Evolutionary conservation across 2,888 invertebrate genomes (phyloP), one percentile per base, ranked within the genome.

Genomic region (Lycophotia porphyrea): DNA sequence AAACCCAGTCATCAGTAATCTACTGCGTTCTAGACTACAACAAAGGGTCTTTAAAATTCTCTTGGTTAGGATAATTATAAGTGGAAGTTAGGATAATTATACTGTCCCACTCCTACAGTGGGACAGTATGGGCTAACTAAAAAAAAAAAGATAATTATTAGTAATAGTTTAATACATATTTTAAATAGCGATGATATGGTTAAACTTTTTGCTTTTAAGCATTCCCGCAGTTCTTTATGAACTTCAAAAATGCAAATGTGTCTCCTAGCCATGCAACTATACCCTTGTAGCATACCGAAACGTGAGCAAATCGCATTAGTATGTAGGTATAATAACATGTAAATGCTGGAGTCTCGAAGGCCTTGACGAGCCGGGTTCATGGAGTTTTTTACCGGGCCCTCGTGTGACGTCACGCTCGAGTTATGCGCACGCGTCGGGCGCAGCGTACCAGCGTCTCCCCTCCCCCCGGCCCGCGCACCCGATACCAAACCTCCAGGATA

Each of bases 341-440:
- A 92, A 93, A 94, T 93, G 93, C 93, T 90, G 91, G 91, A 93
- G 92, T 86, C 90, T 91, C 87, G 88, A 86, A 93, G 94, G 90
- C 95, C 96, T 95, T 95, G 95, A 94, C 92, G 93, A 90, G 89
- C 87, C 89, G 93, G 93, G 96, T 95, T 95, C 95, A 95, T 90
- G 93, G 93, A 90, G 92, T 94, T 95, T 94, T 94, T 95, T 93
- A 92, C 91, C 89, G 91, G 90, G 92, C 91, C 92, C 90, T 91
- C 88, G 91, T 93, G 91, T 96, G 96, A 96, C 96, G 96, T 95
- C 96, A 96, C 90, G 89, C 87, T 88, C 86, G 87, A 95, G 95
- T 90, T 95, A 96, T 96, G 96, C 94, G 95, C 94, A 92, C 93
- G 94, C 93, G 92, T 86, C 89, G 88, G 86, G 87, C 88, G 87